Evolutionary conservation across 1,140 invertebrate species (phyloP).

Genomic region (Uloborus diversus): DNA sequence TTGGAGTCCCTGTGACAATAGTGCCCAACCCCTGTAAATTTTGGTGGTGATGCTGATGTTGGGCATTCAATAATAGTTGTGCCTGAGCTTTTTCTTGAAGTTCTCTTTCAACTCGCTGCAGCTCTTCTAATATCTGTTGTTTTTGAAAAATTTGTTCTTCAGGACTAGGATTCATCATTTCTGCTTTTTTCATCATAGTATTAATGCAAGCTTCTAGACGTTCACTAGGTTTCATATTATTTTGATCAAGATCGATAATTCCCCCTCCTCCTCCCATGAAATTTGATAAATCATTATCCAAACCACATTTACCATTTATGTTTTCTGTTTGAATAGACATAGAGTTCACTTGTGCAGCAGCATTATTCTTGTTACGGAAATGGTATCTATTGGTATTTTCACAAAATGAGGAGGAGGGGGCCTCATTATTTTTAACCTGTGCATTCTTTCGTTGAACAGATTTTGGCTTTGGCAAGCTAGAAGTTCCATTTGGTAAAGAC

Average conservation of each 20-base stretch:
- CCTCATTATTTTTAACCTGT: constrained; percentile 35
- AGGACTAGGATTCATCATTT: constrained; percentile 64
- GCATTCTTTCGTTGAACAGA: constrained; percentile 42
- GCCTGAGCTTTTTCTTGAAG: constrained; percentile 73
- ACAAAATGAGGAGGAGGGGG: constrained; percentile 55
- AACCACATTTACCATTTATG: not conserved
- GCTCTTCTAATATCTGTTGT: constrained; percentile 80
- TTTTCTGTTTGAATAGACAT: constrained; percentile 40
- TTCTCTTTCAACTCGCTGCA: constrained; percentile 80
- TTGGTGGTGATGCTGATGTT: constrained; percentile 54
- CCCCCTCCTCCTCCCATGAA: constrained; percentile 43
- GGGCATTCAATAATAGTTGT: constrained; percentile 64
- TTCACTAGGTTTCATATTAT: constrained; percentile 64
- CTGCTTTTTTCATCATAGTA: constrained; percentile 66
- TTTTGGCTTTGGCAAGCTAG: constrained; percentile 46
- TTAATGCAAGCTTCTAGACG: constrained; percentile 65
- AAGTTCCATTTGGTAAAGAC: constrained; percentile 70
- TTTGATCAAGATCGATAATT: constrained; percentile 42
- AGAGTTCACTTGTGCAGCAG: constrained; percentile 48
- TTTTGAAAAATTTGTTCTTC: constrained; percentile 78
- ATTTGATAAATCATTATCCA: constrained; percentile 16
- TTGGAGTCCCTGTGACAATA: constrained; percentile 24
- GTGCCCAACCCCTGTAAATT: constrained; percentile 37
- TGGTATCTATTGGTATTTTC: constrained; percentile 23
- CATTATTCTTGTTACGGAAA: constrained; percentile 34